Conservation (phyloP, 30 jellyfish, hydroid and myxozoan genomes). For the Clytia hemisphaerica region DNA sequence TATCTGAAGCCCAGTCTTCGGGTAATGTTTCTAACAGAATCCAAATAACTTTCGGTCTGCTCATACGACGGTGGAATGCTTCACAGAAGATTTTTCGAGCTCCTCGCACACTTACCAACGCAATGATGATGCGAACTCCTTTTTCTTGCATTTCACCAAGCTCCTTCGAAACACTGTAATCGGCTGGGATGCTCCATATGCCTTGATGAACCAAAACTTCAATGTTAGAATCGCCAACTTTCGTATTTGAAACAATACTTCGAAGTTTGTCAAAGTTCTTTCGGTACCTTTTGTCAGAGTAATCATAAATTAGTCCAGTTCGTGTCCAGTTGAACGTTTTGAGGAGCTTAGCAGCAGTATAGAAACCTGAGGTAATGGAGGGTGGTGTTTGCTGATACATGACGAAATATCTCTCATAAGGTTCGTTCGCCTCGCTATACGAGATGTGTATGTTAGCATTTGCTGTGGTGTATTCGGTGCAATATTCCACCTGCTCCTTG, state of each 20-base stretch:
- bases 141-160: constrained; percentile 12
- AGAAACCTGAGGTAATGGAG: constrained; percentile 2
- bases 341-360: constrained; percentile 2
- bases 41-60: constrained; percentile 30
- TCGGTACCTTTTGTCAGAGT: constrained; percentile 16
- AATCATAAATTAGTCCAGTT: constrained; percentile 9
- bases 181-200: constrained; percentile 27
- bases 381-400: constrained; percentile 18
- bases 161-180: constrained; percentile 8
- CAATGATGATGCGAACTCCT: constrained; percentile 24
- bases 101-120: constrained; percentile 16
- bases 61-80: constrained; percentile 29
- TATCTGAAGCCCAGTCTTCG: constrained; percentile 30
- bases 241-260: background rate
- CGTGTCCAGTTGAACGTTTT: constrained; percentile 16
- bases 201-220: background rate
- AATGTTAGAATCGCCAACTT: background rate
- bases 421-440: constrained; percentile 37
- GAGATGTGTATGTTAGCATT: background rate
- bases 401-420: background rate
- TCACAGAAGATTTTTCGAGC: constrained; percentile 36
- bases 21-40: constrained; percentile 27
- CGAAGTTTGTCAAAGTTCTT: background rate
- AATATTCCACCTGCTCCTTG: constrained; percentile 10
- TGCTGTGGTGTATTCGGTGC: background rate